Conservation (phyloP, 2,113 vertebrate genomes). For the Leucosticte australis region DNA sequence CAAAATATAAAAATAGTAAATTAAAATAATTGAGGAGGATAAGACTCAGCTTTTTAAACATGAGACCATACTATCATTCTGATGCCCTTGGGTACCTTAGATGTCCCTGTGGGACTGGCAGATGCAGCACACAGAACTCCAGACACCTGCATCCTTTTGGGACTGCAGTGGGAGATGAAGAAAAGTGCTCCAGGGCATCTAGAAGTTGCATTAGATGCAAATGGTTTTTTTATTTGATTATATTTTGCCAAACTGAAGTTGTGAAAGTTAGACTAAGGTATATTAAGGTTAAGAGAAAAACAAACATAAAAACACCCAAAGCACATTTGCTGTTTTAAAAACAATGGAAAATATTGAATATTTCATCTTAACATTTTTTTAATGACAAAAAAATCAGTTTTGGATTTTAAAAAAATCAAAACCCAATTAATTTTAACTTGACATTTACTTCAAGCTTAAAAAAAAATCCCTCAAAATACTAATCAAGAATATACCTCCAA, state of each 20-base stretch:
- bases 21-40: background rate
- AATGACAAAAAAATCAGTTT: background rate
- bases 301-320: background rate
- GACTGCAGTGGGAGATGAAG: background rate
- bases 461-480: background rate
- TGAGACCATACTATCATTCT: background rate
- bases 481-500: background rate
- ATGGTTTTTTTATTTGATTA: background rate
- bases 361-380: background rate
- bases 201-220: background rate
- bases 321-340: background rate
- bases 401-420: background rate
- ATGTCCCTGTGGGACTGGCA: background rate
- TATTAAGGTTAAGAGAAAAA: background rate
- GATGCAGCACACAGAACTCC: background rate
- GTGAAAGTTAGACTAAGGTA: background rate
- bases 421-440: background rate
- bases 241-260: background rate
- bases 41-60: background rate
- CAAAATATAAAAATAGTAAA: background rate
- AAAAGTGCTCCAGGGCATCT: background rate
- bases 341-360: background rate
- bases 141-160: background rate
- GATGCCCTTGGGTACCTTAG: background rate
- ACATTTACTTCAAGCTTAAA: background rate